Percentiles rank a stretch among this genome's conserved stretches.
Conservation (phyloP, 2,113 vertebrate genomes). For the Podarcis cretensis region DNA sequence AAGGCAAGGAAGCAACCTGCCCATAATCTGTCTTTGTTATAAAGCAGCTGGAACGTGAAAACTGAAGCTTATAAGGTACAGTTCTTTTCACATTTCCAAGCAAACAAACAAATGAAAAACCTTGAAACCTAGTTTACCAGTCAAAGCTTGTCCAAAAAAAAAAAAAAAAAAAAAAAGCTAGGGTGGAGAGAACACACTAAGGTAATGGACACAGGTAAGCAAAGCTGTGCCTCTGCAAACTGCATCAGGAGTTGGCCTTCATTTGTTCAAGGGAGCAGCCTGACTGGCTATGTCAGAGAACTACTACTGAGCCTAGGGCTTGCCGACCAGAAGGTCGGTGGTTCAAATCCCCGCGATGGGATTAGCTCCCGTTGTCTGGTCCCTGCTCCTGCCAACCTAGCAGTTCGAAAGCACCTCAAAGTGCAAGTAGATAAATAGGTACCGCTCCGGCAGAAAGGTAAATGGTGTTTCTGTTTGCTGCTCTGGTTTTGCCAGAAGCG, state of each 20-base stretch:
- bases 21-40: conserved; percentile 2
- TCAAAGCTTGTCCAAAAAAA: not conserved
- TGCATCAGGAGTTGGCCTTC: too few species aligned
- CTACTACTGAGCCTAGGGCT: too few species aligned
- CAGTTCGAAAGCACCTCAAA: too few species aligned
- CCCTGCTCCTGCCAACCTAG: too few species aligned
- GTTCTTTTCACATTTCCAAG: not conserved
- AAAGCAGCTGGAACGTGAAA: conserved; percentile 7
- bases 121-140: not conserved
- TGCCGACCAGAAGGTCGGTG: too few species aligned
- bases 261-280: not conserved
- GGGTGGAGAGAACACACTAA: not conserved
- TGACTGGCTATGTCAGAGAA: not conserved
- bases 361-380: too few species aligned
- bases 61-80: not conserved
- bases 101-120: too few species aligned
- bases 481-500: too few species aligned
- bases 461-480: too few species aligned
- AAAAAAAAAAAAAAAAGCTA: not conserved
- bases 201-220: not conserved
- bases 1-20: not conserved
- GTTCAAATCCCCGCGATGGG: too few species aligned
- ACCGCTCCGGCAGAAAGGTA: too few species aligned
- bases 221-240: not conserved
- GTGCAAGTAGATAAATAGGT: too few species aligned